These are phyloP conservation scores for Antigone vipio DNA, from an alignment of 2,113 vertebrate species.

Conservation along the genomic window DNA sequence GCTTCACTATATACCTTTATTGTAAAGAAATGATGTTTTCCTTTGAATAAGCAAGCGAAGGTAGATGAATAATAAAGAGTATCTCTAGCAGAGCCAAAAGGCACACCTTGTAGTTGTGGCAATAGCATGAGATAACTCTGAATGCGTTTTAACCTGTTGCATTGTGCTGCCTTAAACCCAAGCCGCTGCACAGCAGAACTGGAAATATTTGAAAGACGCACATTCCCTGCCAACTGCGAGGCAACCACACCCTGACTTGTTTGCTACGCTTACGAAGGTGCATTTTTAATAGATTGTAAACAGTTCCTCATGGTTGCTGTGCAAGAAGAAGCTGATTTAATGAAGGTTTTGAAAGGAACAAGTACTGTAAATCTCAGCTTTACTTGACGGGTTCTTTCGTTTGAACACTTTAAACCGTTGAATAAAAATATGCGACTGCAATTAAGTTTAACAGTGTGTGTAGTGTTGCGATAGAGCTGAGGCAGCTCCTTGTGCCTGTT, in stretches of 20 bases:
- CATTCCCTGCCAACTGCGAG: background rate
- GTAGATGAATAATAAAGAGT: background rate
- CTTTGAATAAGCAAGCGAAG: background rate
- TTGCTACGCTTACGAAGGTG: background rate
- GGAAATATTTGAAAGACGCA: constrained; percentile 36
- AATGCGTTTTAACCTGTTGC: constrained; percentile 54
- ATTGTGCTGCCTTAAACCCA: background rate
- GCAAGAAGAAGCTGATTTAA: background rate
- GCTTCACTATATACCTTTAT: background rate
- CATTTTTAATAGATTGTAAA: constrained; percentile 1
- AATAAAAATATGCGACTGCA: background rate
- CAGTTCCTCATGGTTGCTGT: background rate
- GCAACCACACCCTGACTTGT: background rate
- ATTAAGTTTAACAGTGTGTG: fast-evolving
- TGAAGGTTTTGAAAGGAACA: background rate
- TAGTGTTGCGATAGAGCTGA: background rate
- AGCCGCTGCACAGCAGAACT: background rate
- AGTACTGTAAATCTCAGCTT: background rate
- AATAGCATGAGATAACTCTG: background rate
- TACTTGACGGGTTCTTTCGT: background rate
- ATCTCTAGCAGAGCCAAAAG: background rate
- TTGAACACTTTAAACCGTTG: background rate
- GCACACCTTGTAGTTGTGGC: constrained; percentile 24
- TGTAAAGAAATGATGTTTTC: background rate
- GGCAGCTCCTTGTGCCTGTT: background rate